Conservation (phyloP, 2,888 invertebrate species). For the Cheilosia grossa region DNA sequence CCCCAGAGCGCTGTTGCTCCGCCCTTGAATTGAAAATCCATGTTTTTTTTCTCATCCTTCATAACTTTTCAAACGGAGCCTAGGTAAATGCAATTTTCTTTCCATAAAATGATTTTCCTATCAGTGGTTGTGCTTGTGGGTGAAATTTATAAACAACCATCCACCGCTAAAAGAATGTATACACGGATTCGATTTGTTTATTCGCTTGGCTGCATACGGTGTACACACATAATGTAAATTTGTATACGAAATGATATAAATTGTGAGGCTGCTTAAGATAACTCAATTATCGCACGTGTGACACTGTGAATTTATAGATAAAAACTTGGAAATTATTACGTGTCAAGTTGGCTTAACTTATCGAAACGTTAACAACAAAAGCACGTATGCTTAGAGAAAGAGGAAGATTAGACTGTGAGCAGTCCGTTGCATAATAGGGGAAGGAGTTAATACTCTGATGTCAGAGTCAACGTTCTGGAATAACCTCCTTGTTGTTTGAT, state of each 20-base stretch:
- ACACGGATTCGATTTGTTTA: constrained; percentile 2
- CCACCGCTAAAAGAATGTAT: neutral
- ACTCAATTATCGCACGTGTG: constrained; percentile 44
- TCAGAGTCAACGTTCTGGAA: neutral
- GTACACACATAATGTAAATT: neutral
- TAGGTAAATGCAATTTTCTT: constrained; percentile 18
- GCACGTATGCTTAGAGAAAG: neutral
- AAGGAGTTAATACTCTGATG: neutral
- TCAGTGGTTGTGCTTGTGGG: neutral
- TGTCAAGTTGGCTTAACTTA: constrained; percentile 37
- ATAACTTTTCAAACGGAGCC: constrained; percentile 1
- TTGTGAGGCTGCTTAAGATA: constrained; percentile 28
- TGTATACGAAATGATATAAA: constrained; percentile 18
- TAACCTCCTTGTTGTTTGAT: neutral
- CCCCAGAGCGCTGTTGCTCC: constrained; percentile 20
- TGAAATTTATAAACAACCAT: neutral
- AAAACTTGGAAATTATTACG: constrained; percentile 26
- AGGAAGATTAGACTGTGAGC: neutral
- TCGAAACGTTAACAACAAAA: neutral
- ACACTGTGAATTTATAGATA: constrained; percentile 34
- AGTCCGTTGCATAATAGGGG: neutral
- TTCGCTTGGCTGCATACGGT: neutral
- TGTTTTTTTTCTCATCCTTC: neutral
- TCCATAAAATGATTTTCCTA: constrained; percentile 17
- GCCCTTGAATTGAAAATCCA: constrained; percentile 29